A percentile compares a stretch with the other conserved stretches of the same genome.
Evolutionary conservation across 1,140 invertebrate genomes (phyloP).

Genomic region (Trialeurodes vaporariorum): DNA sequence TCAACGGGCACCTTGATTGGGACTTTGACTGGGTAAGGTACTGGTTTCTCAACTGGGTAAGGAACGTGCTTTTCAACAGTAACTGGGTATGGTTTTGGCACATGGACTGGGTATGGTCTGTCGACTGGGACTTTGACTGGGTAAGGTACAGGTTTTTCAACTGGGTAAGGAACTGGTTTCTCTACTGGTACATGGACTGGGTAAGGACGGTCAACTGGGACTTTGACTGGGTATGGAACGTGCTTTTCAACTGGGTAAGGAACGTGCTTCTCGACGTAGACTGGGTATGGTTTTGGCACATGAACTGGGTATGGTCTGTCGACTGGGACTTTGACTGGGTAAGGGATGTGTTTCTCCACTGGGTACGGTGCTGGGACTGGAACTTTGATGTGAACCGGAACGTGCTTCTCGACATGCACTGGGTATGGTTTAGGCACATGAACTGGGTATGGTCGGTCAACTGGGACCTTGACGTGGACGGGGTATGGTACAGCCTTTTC

Average conservation of each 20-base stretch:
- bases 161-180: slow-evolving; percentile 43
- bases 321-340: slow-evolving; percentile 47
- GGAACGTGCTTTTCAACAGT: slow-evolving; percentile 60
- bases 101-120: slow-evolving; percentile 35
- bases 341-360: slow-evolving; percentile 24
- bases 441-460: slow-evolving; percentile 25
- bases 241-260: slow-evolving; percentile 61
- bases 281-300: slow-evolving; percentile 35
- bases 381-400: slow-evolving; percentile 37
- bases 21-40: slow-evolving; percentile 46
- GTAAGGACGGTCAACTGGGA: slow-evolving; percentile 50
- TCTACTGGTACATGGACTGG: slow-evolving; percentile 41
- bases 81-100: slow-evolving; percentile 39
- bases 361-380: slow-evolving; percentile 24
- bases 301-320: slow-evolving; percentile 44
- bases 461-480: slow-evolving; percentile 20
- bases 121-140: slow-evolving; percentile 51
- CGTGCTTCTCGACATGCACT: slow-evolving; percentile 30
- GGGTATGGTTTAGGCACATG: slow-evolving; percentile 30
- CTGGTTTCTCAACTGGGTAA: slow-evolving; percentile 51
- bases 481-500: slow-evolving; percentile 22
- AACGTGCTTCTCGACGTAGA: slow-evolving; percentile 29
- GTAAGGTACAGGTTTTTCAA: slow-evolving; percentile 47
- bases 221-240: slow-evolving; percentile 56
- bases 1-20: slow-evolving; percentile 37